These are phyloP conservation scores for Blomia tropicalis DNA, from an alignment of 2,888 invertebrate genomes.

Conservation along the genomic window DNA sequence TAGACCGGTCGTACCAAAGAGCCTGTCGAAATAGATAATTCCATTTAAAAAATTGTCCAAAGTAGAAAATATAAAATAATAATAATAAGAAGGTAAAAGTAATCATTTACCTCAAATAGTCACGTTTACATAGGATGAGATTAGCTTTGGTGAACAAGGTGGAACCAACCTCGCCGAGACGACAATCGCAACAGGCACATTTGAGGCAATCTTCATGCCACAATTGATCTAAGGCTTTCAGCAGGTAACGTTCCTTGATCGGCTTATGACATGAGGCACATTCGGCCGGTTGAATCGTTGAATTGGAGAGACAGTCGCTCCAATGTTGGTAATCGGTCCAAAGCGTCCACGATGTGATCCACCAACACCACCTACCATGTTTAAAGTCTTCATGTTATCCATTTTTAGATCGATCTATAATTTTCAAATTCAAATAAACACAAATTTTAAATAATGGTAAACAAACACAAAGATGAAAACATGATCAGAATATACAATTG, in stretches of 20 bases:
- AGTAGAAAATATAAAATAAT: neutral
- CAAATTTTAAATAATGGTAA: too few species aligned
- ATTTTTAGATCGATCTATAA: too few species aligned
- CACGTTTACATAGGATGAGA: constrained; percentile 73
- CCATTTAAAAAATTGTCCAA: neutral
- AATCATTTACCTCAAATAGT: constrained; percentile 63
- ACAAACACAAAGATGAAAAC: neutral
- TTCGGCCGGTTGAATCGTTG: constrained; percentile 14
- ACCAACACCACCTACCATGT: neutral
- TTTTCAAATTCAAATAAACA: too few species aligned
- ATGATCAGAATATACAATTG: too few species aligned
- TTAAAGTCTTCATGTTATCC: neutral
- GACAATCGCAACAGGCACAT: constrained; percentile 77
- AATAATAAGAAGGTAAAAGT: neutral
- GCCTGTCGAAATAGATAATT: constrained; percentile 17
- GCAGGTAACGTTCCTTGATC: constrained; percentile 43
- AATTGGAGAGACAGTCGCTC: neutral
- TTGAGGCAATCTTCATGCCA: constrained; percentile 91
- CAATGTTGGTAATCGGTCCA: neutral
- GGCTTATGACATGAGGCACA: constrained; percentile 31
- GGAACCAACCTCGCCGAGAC: constrained; percentile 77
- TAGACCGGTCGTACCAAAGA: constrained; percentile 30
- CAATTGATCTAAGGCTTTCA: constrained; percentile 69
- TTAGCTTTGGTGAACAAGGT: constrained; percentile 78
- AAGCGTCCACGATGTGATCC: neutral